Conservation (phyloP, 2,888 invertebrate genomes). For the Rhodophaea formosa region DNA sequence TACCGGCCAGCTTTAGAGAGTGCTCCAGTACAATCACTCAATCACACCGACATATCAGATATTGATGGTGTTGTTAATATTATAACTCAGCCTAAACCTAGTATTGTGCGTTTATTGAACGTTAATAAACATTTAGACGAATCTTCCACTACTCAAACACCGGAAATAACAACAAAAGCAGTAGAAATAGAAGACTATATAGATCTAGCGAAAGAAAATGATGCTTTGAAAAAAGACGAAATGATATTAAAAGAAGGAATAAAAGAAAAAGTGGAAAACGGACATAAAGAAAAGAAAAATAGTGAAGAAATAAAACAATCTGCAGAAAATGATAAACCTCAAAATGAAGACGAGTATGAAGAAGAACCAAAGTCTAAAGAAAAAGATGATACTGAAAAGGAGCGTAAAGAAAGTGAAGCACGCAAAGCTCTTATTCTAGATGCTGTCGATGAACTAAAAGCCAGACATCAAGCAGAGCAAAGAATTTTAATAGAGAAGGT, state of each 20-base stretch:
- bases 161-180: neutral
- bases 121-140: neutral
- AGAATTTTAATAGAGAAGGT: slow-evolving; percentile 56
- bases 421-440: slow-evolving; percentile 61
- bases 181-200: neutral
- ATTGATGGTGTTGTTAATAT: slow-evolving; percentile 66
- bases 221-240: neutral
- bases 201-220: neutral
- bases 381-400: slow-evolving; percentile 41
- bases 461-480: slow-evolving; percentile 64
- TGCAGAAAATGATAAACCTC: slow-evolving; percentile 24
- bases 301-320: slow-evolving; percentile 26
- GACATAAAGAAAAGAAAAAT: slow-evolving; percentile 18
- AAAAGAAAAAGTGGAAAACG: neutral
- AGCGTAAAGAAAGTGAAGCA: slow-evolving; percentile 56
- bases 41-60: slow-evolving; percentile 51
- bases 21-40: slow-evolving; percentile 27
- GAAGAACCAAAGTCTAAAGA: slow-evolving; percentile 24
- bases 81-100: slow-evolving; percentile 43
- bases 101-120: slow-evolving; percentile 34
- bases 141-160: neutral
- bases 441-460: slow-evolving; percentile 65
- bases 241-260: neutral
- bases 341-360: slow-evolving; percentile 22
- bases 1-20: slow-evolving; percentile 40